Percentiles rank a stretch among this genome's conserved stretches.
Evolutionary conservation across 2,888 invertebrate genomes (phyloP).

Genomic region (Synanthedon myopaeformis): DNA sequence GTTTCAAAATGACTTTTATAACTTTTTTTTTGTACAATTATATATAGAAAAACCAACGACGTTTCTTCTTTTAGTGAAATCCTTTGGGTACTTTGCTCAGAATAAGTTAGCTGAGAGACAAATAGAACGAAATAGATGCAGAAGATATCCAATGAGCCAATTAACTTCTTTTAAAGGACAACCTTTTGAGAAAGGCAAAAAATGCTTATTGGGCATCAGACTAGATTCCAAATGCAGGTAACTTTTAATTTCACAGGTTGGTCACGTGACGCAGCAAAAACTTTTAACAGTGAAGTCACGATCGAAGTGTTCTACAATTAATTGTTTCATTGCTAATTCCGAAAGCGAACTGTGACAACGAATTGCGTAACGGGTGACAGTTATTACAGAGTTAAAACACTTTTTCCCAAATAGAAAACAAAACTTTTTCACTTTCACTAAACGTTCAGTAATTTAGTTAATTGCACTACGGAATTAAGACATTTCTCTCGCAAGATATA

Average conservation of each 20-base stretch:
- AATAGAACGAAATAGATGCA: no score
- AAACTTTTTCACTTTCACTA: slow-evolving; percentile 14
- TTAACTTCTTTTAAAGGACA: no score
- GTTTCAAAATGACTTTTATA: no score
- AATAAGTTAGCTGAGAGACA: no score
- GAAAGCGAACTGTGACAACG: slow-evolving; percentile 12
- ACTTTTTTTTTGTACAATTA: no score
- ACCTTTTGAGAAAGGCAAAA: no score
- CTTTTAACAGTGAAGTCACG: background rate
- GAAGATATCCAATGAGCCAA: no score
- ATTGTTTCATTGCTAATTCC: slow-evolving; percentile 32
- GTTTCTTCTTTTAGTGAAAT: no score
- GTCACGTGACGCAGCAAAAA: slow-evolving; percentile 19
- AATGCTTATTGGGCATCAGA: no score
- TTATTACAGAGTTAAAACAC: slow-evolving; percentile 17
- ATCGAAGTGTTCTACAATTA: slow-evolving; percentile 16
- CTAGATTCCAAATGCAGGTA: background rate
- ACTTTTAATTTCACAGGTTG: slow-evolving; percentile 37
- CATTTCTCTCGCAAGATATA: no score
- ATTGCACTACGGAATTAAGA: background rate
- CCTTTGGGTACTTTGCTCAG: no score
- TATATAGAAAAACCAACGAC: no score
- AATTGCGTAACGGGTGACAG: slow-evolving; percentile 33
- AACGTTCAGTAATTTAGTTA: background rate
- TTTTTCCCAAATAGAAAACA: slow-evolving; percentile 21